Evolutionary conservation across 2,797 vertebrate species (phyloP).

Genomic region (Gymnothorax javanicus): DNA sequence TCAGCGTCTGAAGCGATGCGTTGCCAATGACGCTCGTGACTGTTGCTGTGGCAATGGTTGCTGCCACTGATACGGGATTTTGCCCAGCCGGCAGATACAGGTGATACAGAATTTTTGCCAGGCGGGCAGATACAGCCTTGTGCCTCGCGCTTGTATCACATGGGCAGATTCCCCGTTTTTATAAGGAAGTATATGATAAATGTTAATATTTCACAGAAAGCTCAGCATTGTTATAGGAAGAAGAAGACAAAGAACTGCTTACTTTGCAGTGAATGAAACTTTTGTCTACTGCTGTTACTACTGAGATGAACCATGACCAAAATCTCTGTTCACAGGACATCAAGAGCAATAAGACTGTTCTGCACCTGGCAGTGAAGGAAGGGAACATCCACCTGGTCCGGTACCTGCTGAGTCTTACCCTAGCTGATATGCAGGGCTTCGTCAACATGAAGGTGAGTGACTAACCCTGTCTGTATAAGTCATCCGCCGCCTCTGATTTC

Average conservation of each 20-base stretch:
- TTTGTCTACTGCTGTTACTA: neutral
- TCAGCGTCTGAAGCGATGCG: no score
- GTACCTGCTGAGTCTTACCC: slow-evolving; percentile 74
- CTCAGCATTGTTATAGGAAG: no score
- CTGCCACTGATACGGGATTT: no score
- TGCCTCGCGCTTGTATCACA: no score
- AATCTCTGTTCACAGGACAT: slow-evolving; percentile 77
- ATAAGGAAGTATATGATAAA: no score
- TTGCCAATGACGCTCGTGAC: no score
- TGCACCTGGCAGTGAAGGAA: slow-evolving; percentile 89
- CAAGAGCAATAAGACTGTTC: slow-evolving; percentile 88
- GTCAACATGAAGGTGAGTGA: slow-evolving; percentile 87
- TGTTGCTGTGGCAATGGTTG: no score
- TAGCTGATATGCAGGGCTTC: slow-evolving; percentile 75
- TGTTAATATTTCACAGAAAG: no score
- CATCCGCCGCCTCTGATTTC: neutral
- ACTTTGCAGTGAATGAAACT: neutral
- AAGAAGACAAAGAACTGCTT: neutral
- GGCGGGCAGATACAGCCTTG: no score
- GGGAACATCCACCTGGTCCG: slow-evolving; percentile 81
- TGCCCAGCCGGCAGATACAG: no score
- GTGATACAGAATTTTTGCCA: no score
- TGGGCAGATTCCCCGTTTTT: no score
- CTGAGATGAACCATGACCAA: neutral
- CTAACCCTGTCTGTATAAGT: neutral